Conservation (phyloP, 53 echinoderm and acorn worm species). For the Stichopus horrens region DNA sequence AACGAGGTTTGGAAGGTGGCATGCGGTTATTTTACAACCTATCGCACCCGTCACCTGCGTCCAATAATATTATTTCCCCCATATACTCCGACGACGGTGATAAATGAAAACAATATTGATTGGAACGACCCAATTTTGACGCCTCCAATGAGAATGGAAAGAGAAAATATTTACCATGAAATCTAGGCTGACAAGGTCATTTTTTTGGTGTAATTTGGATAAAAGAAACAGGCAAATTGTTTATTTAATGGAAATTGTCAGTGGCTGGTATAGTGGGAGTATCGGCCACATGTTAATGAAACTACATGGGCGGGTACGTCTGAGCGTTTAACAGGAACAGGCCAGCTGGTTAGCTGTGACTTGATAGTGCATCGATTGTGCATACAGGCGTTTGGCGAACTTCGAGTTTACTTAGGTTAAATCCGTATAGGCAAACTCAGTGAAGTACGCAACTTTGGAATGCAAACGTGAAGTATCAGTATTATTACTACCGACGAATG, state of each 20-base stretch:
- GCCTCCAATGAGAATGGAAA: slow-evolving; percentile 20
- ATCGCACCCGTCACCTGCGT: slow-evolving; percentile 30
- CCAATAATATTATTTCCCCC: slow-evolving; percentile 37
- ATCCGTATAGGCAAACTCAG: too few species aligned
- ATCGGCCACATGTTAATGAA: too few species aligned
- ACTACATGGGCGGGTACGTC: too few species aligned
- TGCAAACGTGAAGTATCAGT: too few species aligned
- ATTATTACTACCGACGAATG: too few species aligned
- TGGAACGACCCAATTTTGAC: slow-evolving; percentile 45
- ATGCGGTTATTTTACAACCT: neutral
- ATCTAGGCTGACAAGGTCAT: slow-evolving; percentile 45
- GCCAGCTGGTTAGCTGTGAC: too few species aligned
- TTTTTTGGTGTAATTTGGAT: slow-evolving; percentile 16
- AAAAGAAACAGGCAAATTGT: slow-evolving; percentile 8
- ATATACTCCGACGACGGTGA: slow-evolving; percentile 25
- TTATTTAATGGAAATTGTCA: neutral
- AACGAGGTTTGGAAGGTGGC: neutral
- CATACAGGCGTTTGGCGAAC: too few species aligned
- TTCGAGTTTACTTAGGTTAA: too few species aligned
- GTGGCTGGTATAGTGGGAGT: too few species aligned
- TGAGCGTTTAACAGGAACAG: too few species aligned
- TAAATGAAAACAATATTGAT: slow-evolving; percentile 42
- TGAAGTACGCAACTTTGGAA: too few species aligned
- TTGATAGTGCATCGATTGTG: too few species aligned
- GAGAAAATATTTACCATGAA: slow-evolving; percentile 27